Evolutionary conservation across 1,140 invertebrate species (phyloP).

Genomic region (Probaryconus sp.): DNA sequence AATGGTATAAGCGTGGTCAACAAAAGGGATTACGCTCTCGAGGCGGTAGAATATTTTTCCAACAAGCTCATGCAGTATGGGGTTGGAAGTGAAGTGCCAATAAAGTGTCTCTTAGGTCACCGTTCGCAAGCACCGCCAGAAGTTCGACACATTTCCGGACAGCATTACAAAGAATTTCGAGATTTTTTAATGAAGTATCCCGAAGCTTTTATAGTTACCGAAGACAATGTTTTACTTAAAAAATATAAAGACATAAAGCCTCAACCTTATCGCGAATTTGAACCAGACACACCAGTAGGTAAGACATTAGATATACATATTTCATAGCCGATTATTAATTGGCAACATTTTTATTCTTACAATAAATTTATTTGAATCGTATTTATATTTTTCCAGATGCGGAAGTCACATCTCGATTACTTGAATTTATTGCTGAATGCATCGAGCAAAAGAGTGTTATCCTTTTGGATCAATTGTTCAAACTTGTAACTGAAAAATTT

Average conservation of each 20-base stretch:
- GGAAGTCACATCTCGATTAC: conserved; percentile 84
- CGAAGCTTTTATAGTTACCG: conserved; percentile 92
- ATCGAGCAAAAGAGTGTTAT: conserved; percentile 88
- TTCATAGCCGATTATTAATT: too few relatives aligned
- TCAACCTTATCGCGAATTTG: conserved; percentile 76
- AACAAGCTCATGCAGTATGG: conserved; percentile 94
- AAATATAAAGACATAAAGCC: conserved; percentile 80
- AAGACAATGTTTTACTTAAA: conserved; percentile 88
- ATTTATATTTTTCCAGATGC: conserved; percentile 77
- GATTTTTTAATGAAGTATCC: conserved; percentile 92
- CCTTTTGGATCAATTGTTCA: conserved; percentile 91
- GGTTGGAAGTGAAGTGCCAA: conserved; percentile 92
- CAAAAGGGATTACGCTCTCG: conserved; percentile 91
- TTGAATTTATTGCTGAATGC: conserved; percentile 88
- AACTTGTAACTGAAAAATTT: conserved; percentile 87
- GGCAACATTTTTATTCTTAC: not conserved
- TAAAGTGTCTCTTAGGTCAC: conserved; percentile 94
- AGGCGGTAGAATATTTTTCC: conserved; percentile 96
- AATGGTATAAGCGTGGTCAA: conserved; percentile 75
- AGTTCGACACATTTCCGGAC: conserved; percentile 95
- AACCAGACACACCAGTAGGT: conserved; percentile 86
- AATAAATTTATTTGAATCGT: not conserved
- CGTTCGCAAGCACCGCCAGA: conserved; percentile 95
- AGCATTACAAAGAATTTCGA: conserved; percentile 95
- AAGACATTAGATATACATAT: too few relatives aligned